Evolutionary conservation across 2,888 invertebrate genomes (phyloP).

Genomic region (Rhyacophila evoluta): DNA sequence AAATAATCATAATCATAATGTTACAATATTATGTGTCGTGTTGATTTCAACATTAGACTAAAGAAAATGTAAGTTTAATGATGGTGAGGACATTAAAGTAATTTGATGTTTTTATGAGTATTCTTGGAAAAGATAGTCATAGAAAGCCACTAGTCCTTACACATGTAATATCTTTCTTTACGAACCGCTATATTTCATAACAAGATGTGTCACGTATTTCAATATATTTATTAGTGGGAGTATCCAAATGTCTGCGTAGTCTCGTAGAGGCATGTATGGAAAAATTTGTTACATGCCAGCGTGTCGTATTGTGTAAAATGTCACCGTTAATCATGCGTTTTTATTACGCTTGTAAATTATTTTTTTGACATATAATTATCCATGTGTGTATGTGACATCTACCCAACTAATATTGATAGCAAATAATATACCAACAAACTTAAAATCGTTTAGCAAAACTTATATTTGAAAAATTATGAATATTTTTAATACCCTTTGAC

Average conservation of each 20-base stretch:
- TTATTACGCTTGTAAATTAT: background rate
- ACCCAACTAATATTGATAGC: no score
- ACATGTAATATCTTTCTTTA: background rate
- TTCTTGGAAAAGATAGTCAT: background rate
- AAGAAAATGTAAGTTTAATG: no score
- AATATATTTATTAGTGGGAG: background rate
- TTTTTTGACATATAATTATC: slow-evolving; percentile 7
- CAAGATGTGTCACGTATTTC: slow-evolving; percentile 19
- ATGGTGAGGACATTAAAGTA: no score
- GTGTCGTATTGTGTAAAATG: slow-evolving; percentile 13
- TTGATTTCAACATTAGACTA: no score
- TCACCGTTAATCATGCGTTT: slow-evolving; percentile 5
- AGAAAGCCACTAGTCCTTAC: background rate
- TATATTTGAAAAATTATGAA: no score
- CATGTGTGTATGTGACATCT: background rate
- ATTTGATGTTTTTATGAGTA: background rate
- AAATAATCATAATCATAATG: no score
- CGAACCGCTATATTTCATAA: background rate
- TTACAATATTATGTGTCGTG: no score
- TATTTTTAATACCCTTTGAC: no score
- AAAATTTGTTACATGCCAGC: background rate
- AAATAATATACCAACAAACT: no score
- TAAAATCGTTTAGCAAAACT: no score
- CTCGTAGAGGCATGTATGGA: background rate
- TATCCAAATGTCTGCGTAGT: background rate